Conservation (phyloP, 2,797 vertebrate species). For the Stomatorhinus walkeri region DNA sequence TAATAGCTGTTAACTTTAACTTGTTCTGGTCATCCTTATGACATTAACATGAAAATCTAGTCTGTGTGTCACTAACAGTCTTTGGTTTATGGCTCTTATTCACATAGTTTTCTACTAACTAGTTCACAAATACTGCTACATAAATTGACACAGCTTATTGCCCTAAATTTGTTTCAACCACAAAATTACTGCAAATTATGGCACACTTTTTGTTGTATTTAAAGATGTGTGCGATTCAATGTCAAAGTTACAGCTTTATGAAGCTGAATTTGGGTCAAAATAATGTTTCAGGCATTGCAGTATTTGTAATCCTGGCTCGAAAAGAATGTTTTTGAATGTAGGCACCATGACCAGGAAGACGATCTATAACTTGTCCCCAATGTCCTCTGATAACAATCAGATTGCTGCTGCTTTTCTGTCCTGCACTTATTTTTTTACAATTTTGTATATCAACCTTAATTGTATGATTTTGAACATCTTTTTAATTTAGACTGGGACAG, state of each 20-base stretch:
- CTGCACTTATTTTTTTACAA: background rate
- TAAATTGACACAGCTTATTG: background rate
- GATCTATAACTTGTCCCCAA: slow-evolving; percentile 46
- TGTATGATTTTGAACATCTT: slow-evolving; percentile 20
- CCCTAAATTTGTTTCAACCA: background rate
- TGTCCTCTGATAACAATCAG: slow-evolving; percentile 9
- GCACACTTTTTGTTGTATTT: background rate
- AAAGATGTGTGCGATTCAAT: background rate
- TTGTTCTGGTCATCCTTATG: background rate
- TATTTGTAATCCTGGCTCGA: slow-evolving; percentile 40
- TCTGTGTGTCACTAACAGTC: background rate
- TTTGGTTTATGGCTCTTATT: background rate
- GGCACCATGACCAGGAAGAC: slow-evolving; percentile 52
- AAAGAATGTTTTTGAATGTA: slow-evolving; percentile 35
- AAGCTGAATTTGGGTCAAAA: background rate
- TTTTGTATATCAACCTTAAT: background rate
- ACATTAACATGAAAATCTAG: background rate
- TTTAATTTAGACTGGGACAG: slow-evolving; percentile 74
- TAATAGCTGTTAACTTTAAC: background rate
- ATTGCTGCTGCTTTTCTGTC: background rate
- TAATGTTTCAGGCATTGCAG: background rate
- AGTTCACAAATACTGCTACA: background rate
- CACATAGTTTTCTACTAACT: background rate
- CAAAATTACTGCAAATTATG: background rate
- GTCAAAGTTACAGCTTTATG: background rate